Conservation (phyloP, 2,888 invertebrate genomes). For the Tenthredo distinguenda region DNA sequence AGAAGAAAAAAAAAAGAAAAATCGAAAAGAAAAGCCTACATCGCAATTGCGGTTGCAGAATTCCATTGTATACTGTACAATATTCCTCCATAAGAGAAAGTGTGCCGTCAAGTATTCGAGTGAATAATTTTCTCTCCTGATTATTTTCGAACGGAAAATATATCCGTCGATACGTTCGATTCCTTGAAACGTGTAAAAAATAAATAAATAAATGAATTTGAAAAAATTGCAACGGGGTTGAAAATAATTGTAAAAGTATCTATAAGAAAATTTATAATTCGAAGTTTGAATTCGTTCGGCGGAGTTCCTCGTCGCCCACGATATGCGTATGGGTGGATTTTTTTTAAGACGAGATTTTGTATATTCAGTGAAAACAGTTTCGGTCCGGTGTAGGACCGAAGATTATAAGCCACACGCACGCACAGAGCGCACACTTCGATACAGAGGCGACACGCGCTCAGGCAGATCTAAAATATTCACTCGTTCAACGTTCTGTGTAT, state of each 20-base stretch:
- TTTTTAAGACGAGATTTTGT: background rate
- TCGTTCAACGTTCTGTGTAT: slow-evolving; percentile 60
- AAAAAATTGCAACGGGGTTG: background rate
- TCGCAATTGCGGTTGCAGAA: slow-evolving; percentile 31
- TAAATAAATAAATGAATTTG: background rate
- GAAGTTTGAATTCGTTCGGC: too few relatives aligned
- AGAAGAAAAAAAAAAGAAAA: background rate
- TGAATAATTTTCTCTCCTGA: background rate
- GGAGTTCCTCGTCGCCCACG: too few relatives aligned
- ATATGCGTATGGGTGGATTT: background rate
- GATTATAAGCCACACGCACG: slow-evolving; percentile 11
- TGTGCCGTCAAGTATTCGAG: slow-evolving; percentile 12
- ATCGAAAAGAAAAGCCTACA: background rate
- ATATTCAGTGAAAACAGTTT: background rate
- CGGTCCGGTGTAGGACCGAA: background rate
- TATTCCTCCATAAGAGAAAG: slow-evolving; percentile 31
- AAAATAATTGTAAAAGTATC: background rate
- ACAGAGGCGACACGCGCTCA: slow-evolving; percentile 5
- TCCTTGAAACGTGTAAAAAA: background rate
- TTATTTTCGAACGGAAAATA: background rate
- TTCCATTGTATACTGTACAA: slow-evolving; percentile 10
- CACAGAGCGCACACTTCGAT: background rate
- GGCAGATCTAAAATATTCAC: slow-evolving; percentile 70
- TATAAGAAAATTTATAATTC: background rate
- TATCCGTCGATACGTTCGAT: background rate